A percentile compares a stretch with the other conserved stretches of the same genome.
Conservation (phyloP, 2,888 invertebrate genomes). For the Yponomeuta evonymella region DNA sequence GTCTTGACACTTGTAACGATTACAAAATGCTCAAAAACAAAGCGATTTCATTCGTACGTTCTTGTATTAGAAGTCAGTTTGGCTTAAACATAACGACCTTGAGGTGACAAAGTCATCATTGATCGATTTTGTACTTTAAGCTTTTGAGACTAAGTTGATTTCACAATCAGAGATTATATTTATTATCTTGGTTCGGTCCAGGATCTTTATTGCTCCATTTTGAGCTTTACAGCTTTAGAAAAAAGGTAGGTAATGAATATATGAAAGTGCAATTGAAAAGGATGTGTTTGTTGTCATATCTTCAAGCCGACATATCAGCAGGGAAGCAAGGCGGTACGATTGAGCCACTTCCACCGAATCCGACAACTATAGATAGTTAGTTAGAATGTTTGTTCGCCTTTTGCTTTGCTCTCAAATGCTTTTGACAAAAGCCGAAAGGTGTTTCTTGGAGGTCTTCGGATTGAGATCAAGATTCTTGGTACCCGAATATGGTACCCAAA, state of each 20-base stretch:
- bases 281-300: constrained; percentile 27
- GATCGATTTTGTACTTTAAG: neutral
- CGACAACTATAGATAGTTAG: constrained; percentile 31
- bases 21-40: constrained; percentile 14
- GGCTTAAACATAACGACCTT: neutral
- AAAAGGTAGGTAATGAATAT: neutral
- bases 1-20: constrained; percentile 51
- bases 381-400: constrained; percentile 39
- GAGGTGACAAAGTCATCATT: neutral
- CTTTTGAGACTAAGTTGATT: neutral
- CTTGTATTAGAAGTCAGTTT: constrained; percentile 16
- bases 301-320: constrained; percentile 39
- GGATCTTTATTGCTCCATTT: neutral
- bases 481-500: constrained; percentile 51
- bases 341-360: constrained; percentile 53
- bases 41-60: constrained; percentile 18
- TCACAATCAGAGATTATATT: neutral
- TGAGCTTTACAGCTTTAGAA: neutral
- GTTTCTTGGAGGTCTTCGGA: constrained; percentile 43
- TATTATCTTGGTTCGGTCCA: neutral
- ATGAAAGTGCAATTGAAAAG: neutral
- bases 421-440: constrained; percentile 33
- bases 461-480: constrained; percentile 36
- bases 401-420: constrained; percentile 30
- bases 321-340: constrained; percentile 50